phyloP scores from a whole-genome alignment of 2,113 vertebrate genomes.

The Trichomycterus rosablanca region DNA sequence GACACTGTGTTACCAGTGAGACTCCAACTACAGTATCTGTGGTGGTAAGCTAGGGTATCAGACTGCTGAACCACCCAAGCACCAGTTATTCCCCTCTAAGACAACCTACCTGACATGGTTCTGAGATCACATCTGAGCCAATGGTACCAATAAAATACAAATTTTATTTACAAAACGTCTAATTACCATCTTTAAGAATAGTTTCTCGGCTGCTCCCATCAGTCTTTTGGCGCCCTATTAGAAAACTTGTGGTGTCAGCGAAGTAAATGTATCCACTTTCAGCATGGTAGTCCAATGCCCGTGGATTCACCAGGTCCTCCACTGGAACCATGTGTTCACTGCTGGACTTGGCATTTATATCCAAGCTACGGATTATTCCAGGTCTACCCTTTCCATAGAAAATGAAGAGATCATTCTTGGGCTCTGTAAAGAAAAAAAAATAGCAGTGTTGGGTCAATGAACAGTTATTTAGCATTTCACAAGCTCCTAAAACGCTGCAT shows the following conservation, averaged over 20 bases:
- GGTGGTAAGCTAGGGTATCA: no score
- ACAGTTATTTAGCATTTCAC: slow-evolving; percentile 4
- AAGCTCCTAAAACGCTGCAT: not conserved
- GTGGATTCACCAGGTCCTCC: slow-evolving; percentile 92
- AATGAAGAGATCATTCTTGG: slow-evolving; percentile 92
- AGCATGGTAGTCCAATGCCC: slow-evolving; percentile 91
- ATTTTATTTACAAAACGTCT: not conserved
- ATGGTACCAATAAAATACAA: not conserved
- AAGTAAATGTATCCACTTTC: slow-evolving; percentile 92
- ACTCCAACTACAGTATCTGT: no score
- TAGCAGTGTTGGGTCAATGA: slow-evolving; percentile 30
- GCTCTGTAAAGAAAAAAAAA: slow-evolving; percentile 80
- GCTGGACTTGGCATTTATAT: slow-evolving; percentile 87
- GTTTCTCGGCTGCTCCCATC: slow-evolving; percentile 88
- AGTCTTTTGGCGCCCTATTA: slow-evolving; percentile 92
- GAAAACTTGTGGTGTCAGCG: slow-evolving; percentile 95
- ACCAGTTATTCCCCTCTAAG: no score
- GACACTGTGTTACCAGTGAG: no score
- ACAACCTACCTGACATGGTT: no score
- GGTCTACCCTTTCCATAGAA: slow-evolving; percentile 98
- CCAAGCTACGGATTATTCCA: slow-evolving; percentile 90
- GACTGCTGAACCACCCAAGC: no score
- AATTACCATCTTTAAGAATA: slow-evolving; percentile 89
- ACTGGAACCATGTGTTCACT: slow-evolving; percentile 93
- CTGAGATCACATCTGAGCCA: no score